Conservation (phyloP, 2,797 vertebrate genomes). For the Siniperca scherzeri region DNA sequence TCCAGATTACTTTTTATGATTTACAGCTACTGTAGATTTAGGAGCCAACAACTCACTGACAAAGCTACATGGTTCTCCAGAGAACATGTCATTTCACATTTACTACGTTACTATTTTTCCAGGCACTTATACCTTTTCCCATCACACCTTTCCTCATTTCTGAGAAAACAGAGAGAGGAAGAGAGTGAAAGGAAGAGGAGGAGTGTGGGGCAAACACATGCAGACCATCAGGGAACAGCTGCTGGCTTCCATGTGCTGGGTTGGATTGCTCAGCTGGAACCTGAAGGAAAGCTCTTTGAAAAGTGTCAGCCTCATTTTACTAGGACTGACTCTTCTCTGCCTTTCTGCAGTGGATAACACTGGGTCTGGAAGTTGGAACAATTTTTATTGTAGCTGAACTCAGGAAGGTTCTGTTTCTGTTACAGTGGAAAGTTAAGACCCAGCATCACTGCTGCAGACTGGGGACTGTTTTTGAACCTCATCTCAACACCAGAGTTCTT, state of each 20-base stretch:
- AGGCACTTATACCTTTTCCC: constrained; percentile 5
- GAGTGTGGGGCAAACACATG: constrained; percentile 40
- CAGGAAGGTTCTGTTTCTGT: neutral
- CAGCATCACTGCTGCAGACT: neutral
- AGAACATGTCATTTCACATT: constrained; percentile 21
- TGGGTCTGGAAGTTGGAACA: neutral
- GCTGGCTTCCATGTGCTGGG: constrained; percentile 40
- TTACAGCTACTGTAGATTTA: constrained; percentile 11
- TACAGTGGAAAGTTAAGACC: neutral
- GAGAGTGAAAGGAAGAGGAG: constrained; percentile 13
- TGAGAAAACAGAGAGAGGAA: constrained; percentile 26
- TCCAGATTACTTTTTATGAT: constrained; percentile 22
- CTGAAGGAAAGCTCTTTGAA: constrained; percentile 23
- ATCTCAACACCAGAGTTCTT: constrained; percentile 1
- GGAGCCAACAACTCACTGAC: neutral
- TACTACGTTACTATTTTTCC: constrained; percentile 48
- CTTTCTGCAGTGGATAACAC: constrained; percentile 1
- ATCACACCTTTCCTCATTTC: constrained; percentile 45
- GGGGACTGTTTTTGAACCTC: neutral
- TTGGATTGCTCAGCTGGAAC: constrained; percentile 28
- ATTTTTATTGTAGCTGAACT: constrained; percentile 5
- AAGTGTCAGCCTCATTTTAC: constrained; percentile 33
- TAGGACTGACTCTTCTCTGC: constrained; percentile 7
- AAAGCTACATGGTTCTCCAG: constrained; percentile 31
- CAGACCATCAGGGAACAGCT: constrained; percentile 46